Evolutionary conservation across 23 tunicate genomes (phyloP).

Genomic region (Halocynthia aurantium): DNA sequence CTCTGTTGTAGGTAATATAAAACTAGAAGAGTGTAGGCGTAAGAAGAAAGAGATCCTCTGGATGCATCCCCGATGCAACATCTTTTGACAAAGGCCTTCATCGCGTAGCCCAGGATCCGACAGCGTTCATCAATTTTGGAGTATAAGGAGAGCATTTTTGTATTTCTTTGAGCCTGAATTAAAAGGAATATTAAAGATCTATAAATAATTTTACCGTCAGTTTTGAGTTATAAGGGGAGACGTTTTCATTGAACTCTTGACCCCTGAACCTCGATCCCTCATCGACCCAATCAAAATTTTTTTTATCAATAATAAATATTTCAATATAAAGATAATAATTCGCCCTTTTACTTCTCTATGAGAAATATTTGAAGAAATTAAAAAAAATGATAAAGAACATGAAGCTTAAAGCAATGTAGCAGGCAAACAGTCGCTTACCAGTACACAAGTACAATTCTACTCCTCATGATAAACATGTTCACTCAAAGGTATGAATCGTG

Average conservation of each 20-base stretch:
- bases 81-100: conserved; percentile 91
- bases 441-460: no score
- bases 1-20: conserved; percentile 88
- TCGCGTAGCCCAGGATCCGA: conserved; percentile 68
- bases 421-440: no score
- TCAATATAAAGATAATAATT: neutral
- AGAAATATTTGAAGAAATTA: no score
- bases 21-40: conserved; percentile 94
- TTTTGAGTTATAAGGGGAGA: no score
- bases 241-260: no score
- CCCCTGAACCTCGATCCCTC: no score
- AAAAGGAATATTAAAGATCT: neutral
- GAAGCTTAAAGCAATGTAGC: no score
- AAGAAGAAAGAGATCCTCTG: conserved; percentile 83
- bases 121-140: conserved; percentile 73
- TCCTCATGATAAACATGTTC: no score
- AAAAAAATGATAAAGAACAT: no score
- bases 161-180: conserved; percentile 82
- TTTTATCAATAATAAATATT: neutral
- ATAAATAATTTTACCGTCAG: no score
- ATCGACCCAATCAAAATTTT: no score
- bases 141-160: conserved; percentile 61
- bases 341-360: no score
- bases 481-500: neutral
- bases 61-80: conserved; percentile 94